Percentiles rank a stretch among this genome's conserved stretches.
These are phyloP conservation scores for Limnephilus auricula DNA, from an alignment of 2,888 invertebrate genomes.

Conservation along the genomic window DNA sequence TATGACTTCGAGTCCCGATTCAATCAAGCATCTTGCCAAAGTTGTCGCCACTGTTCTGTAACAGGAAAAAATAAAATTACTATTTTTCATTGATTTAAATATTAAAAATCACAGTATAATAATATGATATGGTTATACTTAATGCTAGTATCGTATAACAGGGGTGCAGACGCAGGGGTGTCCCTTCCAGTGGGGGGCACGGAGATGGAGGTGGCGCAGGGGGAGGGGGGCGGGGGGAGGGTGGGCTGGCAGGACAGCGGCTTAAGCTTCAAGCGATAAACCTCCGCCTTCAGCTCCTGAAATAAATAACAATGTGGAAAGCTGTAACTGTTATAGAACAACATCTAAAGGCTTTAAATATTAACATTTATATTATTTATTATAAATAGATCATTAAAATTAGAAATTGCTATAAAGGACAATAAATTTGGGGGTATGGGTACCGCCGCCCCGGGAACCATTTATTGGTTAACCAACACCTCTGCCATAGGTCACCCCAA, in stretches of 20 bases:
- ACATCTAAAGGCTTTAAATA: not conserved
- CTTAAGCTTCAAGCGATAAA: conserved; percentile 71
- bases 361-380: not conserved
- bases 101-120: not conserved
- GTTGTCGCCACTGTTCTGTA: conserved; percentile 59
- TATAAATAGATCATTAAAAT: too few relatives aligned
- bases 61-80: not conserved
- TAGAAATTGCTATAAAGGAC: too few relatives aligned
- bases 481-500: too few relatives aligned
- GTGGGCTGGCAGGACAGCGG: conserved; percentile 67
- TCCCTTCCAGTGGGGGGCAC: conserved; percentile 31
- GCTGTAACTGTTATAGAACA: not conserved
- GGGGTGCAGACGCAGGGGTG: conserved; percentile 16
- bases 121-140: not conserved
- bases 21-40: conserved; percentile 57
- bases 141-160: not conserved
- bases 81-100: not conserved
- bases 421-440: too few relatives aligned
- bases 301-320: not conserved
- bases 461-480: too few relatives aligned
- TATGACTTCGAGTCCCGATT: conserved; percentile 47
- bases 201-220: conserved; percentile 25
- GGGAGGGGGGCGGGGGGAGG: conserved; percentile 24
- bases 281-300: conserved; percentile 72
- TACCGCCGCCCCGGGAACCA: too few relatives aligned